These are phyloP conservation scores for Drepanosiphum platanoidis DNA, from an alignment of 2,888 invertebrate species.

Conservation along the genomic window DNA sequence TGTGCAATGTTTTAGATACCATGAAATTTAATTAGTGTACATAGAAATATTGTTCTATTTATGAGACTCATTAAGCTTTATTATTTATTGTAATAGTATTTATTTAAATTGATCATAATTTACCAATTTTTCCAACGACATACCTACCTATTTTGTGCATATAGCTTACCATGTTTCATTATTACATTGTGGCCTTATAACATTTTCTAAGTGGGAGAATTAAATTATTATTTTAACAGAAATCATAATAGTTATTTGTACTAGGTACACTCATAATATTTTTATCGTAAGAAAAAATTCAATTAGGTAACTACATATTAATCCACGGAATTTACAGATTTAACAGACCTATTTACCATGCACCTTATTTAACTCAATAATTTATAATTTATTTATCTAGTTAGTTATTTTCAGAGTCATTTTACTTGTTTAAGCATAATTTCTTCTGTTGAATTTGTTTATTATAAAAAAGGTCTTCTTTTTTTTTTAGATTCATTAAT, in stretches of 20 bases:
- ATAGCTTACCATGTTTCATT: too few species aligned
- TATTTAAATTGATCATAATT: too few species aligned
- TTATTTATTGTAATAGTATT: too few species aligned
- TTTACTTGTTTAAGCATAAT: not conserved
- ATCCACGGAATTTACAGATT: not conserved
- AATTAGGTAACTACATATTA: not conserved
- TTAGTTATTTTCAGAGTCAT: too few species aligned
- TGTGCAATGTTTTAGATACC: too few species aligned
- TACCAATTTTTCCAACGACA: too few species aligned
- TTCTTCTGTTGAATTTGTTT: not conserved
- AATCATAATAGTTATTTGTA: conserved; percentile 4
- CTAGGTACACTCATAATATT: not conserved
- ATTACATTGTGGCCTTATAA: not conserved
- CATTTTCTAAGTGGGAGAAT: not conserved
- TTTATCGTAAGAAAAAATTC: not conserved
- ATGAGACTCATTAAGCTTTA: too few species aligned
- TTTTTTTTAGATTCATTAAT: not conserved
- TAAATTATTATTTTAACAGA: not conserved
- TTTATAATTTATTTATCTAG: not conserved
- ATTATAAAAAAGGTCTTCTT: too few species aligned
- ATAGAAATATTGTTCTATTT: too few species aligned
- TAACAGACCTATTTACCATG: not conserved
- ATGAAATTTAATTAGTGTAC: too few species aligned
- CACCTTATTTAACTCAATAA: not conserved
- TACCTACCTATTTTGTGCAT: too few species aligned